Evolutionary conservation across 2,113 vertebrate species (phyloP).

Genomic region (Hoplias malabaricus): DNA sequence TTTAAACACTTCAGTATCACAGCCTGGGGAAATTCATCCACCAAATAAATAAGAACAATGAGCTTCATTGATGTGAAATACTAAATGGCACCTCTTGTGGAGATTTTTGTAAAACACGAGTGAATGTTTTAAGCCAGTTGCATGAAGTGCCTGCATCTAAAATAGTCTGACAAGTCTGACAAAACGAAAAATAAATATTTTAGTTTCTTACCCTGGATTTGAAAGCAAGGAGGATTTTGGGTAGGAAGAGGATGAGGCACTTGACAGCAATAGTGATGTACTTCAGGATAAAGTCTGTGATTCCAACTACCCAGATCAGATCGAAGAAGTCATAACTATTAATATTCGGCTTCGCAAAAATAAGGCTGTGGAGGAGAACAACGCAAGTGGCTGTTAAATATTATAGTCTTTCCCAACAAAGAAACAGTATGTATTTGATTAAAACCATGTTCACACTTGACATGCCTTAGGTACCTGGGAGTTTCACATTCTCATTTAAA

Average conservation of each 20-base stretch:
- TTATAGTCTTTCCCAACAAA: not conserved
- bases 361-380: slow-evolving; percentile 74
- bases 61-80: too few species aligned
- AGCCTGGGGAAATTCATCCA: too few species aligned
- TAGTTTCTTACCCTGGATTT: slow-evolving; percentile 87
- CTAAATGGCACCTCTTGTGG: too few species aligned
- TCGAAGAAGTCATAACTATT: slow-evolving; percentile 91
- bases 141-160: too few species aligned
- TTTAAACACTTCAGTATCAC: too few species aligned
- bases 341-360: slow-evolving; percentile 91
- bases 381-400: not conserved
- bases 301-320: slow-evolving; percentile 94
- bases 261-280: slow-evolving; percentile 91
- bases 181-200: not conserved
- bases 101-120: too few species aligned
- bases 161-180: too few species aligned
- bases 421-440: not conserved
- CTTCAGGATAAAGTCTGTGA: slow-evolving; percentile 94
- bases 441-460: not conserved
- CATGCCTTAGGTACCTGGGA: too few species aligned
- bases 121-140: too few species aligned
- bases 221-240: slow-evolving; percentile 90
- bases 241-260: slow-evolving; percentile 88
- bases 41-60: too few species aligned
- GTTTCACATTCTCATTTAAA: too few species aligned